phyloP scores from a whole-genome alignment of 2,888 invertebrate species.

The Agrochola lychnidis region DNA sequence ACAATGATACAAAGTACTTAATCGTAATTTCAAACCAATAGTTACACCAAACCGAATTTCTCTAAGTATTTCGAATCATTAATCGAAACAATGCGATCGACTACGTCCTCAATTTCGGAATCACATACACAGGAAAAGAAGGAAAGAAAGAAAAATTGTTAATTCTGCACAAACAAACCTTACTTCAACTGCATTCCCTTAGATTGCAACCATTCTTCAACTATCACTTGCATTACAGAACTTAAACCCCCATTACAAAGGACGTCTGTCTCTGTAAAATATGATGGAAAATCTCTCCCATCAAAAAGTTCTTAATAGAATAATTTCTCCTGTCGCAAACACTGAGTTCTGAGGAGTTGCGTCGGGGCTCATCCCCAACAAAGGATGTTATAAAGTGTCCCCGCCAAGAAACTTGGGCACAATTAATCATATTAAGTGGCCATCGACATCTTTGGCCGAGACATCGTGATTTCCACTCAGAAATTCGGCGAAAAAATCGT shows the following conservation, averaged over 20 bases:
- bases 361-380: conserved; percentile 71
- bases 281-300: conserved; percentile 66
- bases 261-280: conserved; percentile 61
- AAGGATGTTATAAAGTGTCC: conserved; percentile 73
- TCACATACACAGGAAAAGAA: not conserved
- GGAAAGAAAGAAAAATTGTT: too few relatives aligned
- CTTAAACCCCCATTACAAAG: conserved; percentile 47
- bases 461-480: conserved; percentile 67
- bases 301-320: conserved; percentile 73
- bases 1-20: not conserved
- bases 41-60: not conserved
- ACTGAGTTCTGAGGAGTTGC: conserved; percentile 70
- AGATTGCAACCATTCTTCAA: conserved; percentile 6
- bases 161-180: too few relatives aligned
- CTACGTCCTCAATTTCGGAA: conserved; percentile 4
- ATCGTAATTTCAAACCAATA: not conserved
- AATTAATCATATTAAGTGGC: conserved; percentile 75
- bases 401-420: conserved; percentile 66
- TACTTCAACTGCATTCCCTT: not conserved
- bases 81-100: not conserved
- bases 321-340: conserved; percentile 74
- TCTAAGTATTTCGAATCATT: not conserved
- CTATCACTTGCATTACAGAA: conserved; percentile 21
- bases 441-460: conserved; percentile 69
- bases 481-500: conserved; percentile 62